Evolutionary conservation across 2,888 invertebrate species (phyloP).

Genomic region (Drosophila rubida): DNA sequence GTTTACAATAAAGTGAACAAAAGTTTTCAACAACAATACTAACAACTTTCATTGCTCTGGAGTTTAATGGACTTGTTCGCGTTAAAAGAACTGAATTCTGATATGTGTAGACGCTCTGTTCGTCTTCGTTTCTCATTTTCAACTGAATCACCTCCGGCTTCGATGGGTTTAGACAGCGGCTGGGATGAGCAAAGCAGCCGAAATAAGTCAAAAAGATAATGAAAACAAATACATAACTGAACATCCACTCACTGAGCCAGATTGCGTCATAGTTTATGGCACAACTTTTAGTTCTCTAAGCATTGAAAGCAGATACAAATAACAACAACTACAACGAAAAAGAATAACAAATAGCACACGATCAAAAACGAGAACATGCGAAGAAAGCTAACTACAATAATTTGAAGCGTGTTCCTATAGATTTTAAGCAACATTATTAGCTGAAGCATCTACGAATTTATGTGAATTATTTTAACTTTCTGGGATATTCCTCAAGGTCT

Average conservation of each 20-base stretch:
- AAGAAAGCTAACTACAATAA: constrained; percentile 45
- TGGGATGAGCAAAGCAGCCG: constrained; percentile 67
- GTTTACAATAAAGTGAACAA: not conserved
- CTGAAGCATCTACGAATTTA: constrained; percentile 1
- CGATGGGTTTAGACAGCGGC: constrained; percentile 32
- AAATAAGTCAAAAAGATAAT: constrained; percentile 69
- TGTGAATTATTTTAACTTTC: constrained; percentile 4
- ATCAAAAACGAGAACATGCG: constrained; percentile 7
- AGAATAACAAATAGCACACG: not conserved
- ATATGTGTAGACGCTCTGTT: constrained; percentile 35
- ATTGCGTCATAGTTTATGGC: constrained; percentile 79
- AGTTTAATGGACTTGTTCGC: not conserved
- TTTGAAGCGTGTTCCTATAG: constrained; percentile 29
- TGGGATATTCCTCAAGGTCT: constrained; percentile 1
- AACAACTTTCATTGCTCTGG: constrained; percentile 50
- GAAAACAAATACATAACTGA: constrained; percentile 70
- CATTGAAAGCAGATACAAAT: constrained; percentile 8
- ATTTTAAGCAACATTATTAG: constrained; percentile 2
- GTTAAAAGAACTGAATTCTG: constrained; percentile 1
- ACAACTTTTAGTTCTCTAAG: constrained; percentile 62
- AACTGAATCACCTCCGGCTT: constrained; percentile 45
- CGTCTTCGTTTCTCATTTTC: constrained; percentile 42
- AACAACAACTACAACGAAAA: constrained; percentile 4
- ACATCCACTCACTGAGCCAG: constrained; percentile 34
- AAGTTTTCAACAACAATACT: constrained; percentile 9